phyloP scores from a whole-genome alignment of 1,140 invertebrate species.

The Cheumatopsyche charites region DNA sequence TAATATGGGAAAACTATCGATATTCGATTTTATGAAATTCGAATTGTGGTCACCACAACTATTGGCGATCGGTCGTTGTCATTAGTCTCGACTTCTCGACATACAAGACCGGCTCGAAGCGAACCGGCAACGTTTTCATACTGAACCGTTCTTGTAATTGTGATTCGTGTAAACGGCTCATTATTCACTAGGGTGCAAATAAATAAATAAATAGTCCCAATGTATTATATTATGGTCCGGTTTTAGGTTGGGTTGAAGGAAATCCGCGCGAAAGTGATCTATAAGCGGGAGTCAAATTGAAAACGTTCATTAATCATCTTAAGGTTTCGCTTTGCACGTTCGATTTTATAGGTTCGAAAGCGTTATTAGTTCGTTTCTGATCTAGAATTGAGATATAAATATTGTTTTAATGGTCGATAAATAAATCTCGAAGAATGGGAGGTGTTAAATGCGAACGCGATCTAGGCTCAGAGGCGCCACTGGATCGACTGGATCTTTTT shows the following conservation, averaged over 20 bases:
- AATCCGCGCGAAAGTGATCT: too few relatives aligned
- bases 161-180: too few relatives aligned
- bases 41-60: conserved; percentile 15
- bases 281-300: too few relatives aligned
- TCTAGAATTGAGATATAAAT: not conserved
- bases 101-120: not conserved
- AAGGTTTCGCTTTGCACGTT: conserved; percentile 16
- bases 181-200: too few relatives aligned
- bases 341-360: conserved; percentile 22
- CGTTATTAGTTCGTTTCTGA: conserved; percentile 11
- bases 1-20: not conserved
- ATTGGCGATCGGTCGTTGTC: conserved; percentile 36
- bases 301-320: too few relatives aligned
- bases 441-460: not conserved
- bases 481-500: conserved; percentile 19
- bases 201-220: too few relatives aligned
- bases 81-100: conserved; percentile 24
- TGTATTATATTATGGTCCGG: too few relatives aligned
- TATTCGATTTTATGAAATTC: too few relatives aligned
- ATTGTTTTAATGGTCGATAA: not conserved
- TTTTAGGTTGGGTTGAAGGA: too few relatives aligned
- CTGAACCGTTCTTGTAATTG: too few relatives aligned
- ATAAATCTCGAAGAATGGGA: not conserved
- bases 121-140: not conserved
- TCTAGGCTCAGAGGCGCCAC: conserved; percentile 6